phyloP scores from a whole-genome alignment of 35 echinoderm and acorn worm genomes.

The Ophioderma brevispina region DNA sequence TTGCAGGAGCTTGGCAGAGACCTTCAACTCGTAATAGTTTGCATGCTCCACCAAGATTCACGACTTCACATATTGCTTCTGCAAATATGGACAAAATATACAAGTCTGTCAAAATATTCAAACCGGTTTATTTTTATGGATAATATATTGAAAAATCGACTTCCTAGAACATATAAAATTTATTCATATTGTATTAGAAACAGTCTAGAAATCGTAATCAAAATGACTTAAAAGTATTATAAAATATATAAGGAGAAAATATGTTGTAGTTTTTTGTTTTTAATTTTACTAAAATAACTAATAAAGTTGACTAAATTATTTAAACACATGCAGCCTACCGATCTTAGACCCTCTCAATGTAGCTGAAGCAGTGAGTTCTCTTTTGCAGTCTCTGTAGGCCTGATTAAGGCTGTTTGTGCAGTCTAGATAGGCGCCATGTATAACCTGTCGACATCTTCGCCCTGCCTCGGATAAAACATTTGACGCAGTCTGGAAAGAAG shows the following conservation, averaged over 20 bases:
- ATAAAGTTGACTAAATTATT: too few relatives aligned
- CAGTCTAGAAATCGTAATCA: too few relatives aligned
- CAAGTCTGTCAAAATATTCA: too few relatives aligned
- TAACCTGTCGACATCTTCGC: not conserved
- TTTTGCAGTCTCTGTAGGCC: slow-evolving; percentile 19
- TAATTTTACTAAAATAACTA: not conserved
- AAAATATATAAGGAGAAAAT: not conserved
- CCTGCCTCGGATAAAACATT: not conserved
- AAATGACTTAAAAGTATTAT: too few relatives aligned
- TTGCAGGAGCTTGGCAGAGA: slow-evolving; percentile 53
- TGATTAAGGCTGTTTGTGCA: slow-evolving; percentile 1
- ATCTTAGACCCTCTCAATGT: not conserved
- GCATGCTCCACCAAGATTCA: slow-evolving; percentile 54
- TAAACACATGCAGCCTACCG: slow-evolving; percentile 18
- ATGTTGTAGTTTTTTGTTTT: not conserved
- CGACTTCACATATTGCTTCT: slow-evolving; percentile 57
- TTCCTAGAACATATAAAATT: too few relatives aligned
- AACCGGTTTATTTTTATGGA: too few relatives aligned
- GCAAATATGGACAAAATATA: too few relatives aligned
- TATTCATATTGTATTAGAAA: too few relatives aligned
- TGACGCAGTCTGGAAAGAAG: not conserved
- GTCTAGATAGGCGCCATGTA: slow-evolving; percentile 15
- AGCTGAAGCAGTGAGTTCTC: not conserved
- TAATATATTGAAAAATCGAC: too few relatives aligned
- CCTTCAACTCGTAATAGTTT: slow-evolving; percentile 36